A percentile compares a stretch with the other conserved stretches of the same genome.
These are phyloP conservation scores for Abrostola tripartita DNA, from an alignment of 2,888 invertebrate species.

Conservation along the genomic window DNA sequence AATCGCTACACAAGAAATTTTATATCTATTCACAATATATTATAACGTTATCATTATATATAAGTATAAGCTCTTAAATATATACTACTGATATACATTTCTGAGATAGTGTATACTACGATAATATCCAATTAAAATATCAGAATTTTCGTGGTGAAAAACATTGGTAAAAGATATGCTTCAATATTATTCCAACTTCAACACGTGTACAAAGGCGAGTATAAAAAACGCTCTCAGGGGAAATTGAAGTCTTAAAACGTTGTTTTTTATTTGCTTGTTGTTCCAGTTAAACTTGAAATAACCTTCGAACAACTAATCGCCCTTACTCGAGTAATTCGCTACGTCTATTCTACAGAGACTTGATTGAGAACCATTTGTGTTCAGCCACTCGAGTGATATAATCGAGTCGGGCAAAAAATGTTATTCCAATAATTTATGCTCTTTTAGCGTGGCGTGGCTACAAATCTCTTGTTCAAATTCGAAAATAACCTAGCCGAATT, in stretches of 20 bases:
- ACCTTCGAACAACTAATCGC: constrained; percentile 24
- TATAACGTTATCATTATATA: too few relatives aligned
- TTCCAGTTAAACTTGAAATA: constrained; percentile 34
- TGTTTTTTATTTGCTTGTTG: constrained; percentile 12
- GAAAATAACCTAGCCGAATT: constrained; percentile 26
- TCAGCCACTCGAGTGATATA: constrained; percentile 38
- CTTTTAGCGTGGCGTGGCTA: constrained; percentile 16
- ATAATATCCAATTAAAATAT: too few relatives aligned
- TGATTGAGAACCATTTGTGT: constrained; percentile 45
- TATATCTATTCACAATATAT: too few relatives aligned
- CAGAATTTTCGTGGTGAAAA: neutral
- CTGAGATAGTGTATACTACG: too few relatives aligned
- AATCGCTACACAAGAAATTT: too few relatives aligned
- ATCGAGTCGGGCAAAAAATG: constrained; percentile 38
- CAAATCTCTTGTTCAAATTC: constrained; percentile 21
- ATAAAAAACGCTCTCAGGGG: constrained; percentile 28
- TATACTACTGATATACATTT: too few relatives aligned
- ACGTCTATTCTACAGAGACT: constrained; percentile 28
- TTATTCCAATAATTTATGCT: constrained; percentile 28
- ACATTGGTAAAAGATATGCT: neutral
- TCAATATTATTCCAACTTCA: constrained; percentile 4
- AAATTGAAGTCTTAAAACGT: constrained; percentile 20
- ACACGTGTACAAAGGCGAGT: constrained; percentile 7
- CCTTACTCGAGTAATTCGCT: constrained; percentile 26
- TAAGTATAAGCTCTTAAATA: too few relatives aligned